Conservation (phyloP, 1,140 invertebrate genomes). For the Diachasmimorpha longicaudata region DNA sequence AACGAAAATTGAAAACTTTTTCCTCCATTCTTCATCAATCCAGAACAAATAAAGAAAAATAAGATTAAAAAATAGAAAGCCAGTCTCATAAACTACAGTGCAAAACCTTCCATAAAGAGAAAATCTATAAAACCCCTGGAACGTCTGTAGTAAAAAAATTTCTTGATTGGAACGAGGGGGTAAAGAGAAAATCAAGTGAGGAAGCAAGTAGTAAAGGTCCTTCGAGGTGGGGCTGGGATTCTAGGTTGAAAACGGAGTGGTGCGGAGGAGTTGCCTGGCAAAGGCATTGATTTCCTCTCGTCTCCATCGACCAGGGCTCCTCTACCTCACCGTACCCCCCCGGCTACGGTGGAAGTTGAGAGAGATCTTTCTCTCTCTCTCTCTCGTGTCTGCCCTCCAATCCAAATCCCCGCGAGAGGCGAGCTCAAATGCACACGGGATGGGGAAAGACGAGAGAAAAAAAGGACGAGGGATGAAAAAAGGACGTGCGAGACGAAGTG, state of each 20-base stretch:
- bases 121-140: neutral
- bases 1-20: no score
- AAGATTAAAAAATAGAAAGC: neutral
- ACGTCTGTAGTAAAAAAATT: neutral
- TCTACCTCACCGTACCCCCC: neutral
- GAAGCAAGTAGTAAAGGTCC: slow-evolving; percentile 32
- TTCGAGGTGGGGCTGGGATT: slow-evolving; percentile 23
- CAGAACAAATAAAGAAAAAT: neutral
- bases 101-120: neutral
- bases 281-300: slow-evolving; percentile 63
- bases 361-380: slow-evolving; percentile 27
- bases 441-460: slow-evolving; percentile 23
- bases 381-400: slow-evolving; percentile 49
- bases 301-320: slow-evolving; percentile 54
- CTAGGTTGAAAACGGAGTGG: slow-evolving; percentile 40
- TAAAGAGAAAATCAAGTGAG: slow-evolving; percentile 18
- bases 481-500: neutral
- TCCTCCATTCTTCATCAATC: no score
- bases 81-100: neutral
- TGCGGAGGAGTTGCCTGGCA: slow-evolving; percentile 45
- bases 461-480: neutral
- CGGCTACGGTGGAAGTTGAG: neutral
- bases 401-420: slow-evolving; percentile 54
- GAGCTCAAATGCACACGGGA: slow-evolving; percentile 18
- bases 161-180: neutral